A percentile compares a stretch with the other conserved stretches of the same genome.
These are phyloP conservation scores for Sebastes flavidus DNA, from an alignment of 2,797 vertebrate genomes.

Conservation along the genomic window DNA sequence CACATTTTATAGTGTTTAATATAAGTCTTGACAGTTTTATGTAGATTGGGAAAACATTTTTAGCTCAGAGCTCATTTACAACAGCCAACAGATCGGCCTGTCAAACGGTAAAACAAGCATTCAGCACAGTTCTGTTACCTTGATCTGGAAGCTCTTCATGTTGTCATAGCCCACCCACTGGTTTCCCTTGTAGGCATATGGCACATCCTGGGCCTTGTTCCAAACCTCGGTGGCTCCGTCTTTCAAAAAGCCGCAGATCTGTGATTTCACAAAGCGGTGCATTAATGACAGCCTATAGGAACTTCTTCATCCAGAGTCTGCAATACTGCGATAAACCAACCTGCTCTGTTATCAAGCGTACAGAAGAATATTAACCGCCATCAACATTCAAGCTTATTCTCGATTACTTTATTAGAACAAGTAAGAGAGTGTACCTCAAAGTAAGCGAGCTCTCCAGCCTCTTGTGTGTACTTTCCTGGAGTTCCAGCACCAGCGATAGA, in stretches of 20 bases:
- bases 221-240: conserved; percentile 64
- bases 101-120: conserved; percentile 18
- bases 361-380: neutral
- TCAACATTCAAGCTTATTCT: neutral
- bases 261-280: conserved; percentile 26
- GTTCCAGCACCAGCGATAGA: conserved; percentile 59
- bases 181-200: conserved; percentile 74
- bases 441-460: conserved; percentile 72
- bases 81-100: conserved; percentile 8
- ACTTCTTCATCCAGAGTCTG: neutral
- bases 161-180: conserved; percentile 75
- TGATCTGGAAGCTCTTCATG: conserved; percentile 68
- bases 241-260: conserved; percentile 72
- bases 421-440: conserved; percentile 62
- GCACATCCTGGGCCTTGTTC: conserved; percentile 64
- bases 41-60: conserved; percentile 4
- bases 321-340: neutral
- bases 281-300: conserved; percentile 12
- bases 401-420: neutral
- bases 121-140: conserved; percentile 46
- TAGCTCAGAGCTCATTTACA: conserved; percentile 9
- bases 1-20: neutral
- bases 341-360: neutral
- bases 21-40: conserved; percentile 5
- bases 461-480: conserved; percentile 71